These are phyloP conservation scores for Enteromius unitaeniatus DNA, from an alignment of 2,797 vertebrate species.

Conservation along the genomic window DNA sequence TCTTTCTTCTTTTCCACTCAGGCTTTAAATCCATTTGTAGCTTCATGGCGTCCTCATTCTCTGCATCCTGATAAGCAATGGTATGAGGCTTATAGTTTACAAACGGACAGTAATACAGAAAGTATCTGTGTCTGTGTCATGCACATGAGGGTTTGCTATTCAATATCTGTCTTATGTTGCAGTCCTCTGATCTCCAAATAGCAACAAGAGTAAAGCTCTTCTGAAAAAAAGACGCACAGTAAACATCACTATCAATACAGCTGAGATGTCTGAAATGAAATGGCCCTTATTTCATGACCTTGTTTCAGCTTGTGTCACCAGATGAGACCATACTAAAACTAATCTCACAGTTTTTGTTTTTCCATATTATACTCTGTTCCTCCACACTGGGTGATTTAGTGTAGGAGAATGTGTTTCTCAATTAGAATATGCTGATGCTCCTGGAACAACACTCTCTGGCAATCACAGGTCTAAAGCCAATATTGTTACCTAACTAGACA, in stretches of 20 bases:
- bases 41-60: constrained; percentile 35
- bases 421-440: neutral
- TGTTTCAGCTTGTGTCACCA: constrained; percentile 63
- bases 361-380: constrained; percentile 3
- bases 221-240: constrained; percentile 53
- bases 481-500: neutral
- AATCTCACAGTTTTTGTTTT: constrained; percentile 47
- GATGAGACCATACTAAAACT: constrained; percentile 58
- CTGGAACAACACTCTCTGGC: neutral
- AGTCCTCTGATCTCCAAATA: constrained; percentile 53
- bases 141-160: constrained; percentile 50
- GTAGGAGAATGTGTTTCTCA: neutral
- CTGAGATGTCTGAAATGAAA: constrained; percentile 62
- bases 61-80: constrained; percentile 69
- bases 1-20: constrained; percentile 55
- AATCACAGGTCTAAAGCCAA: neutral
- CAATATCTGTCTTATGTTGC: constrained; percentile 55
- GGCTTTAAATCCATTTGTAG: constrained; percentile 54
- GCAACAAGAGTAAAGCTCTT: constrained; percentile 40
- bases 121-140: constrained; percentile 63
- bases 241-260: constrained; percentile 53
- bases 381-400: neutral
- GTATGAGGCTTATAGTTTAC: constrained; percentile 57
- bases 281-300: constrained; percentile 70
- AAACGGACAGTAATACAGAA: constrained; percentile 64